These are phyloP conservation scores for Drosophila tropicalis DNA, from an alignment of 1,140 invertebrate species.

Conservation along the genomic window DNA sequence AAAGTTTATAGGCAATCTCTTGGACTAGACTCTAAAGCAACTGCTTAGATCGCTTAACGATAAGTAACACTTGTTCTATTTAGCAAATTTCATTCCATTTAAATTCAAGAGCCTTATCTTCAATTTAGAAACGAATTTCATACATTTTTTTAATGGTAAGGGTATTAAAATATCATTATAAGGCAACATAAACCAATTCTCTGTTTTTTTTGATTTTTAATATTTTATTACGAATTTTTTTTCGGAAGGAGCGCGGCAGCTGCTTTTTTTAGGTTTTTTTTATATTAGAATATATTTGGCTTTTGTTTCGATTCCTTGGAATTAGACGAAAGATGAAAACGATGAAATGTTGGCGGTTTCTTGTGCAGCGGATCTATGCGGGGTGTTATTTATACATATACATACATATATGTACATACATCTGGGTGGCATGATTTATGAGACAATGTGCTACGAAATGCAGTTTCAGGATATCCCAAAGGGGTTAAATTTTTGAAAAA, in stretches of 20 bases:
- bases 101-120: too few relatives aligned
- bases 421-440: slow-evolving; percentile 66
- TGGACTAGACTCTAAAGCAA: too few relatives aligned
- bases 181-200: not conserved
- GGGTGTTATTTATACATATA: slow-evolving; percentile 56
- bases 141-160: not conserved
- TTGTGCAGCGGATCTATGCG: slow-evolving; percentile 57
- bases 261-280: slow-evolving; percentile 16
- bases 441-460: slow-evolving; percentile 40
- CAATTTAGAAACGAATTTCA: too few relatives aligned
- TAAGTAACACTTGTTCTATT: too few relatives aligned
- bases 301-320: slow-evolving; percentile 70
- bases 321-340: slow-evolving; percentile 47
- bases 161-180: slow-evolving; percentile 2
- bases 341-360: slow-evolving; percentile 48
- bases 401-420: too few relatives aligned
- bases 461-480: slow-evolving; percentile 31
- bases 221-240: slow-evolving; percentile 56
- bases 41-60: too few relatives aligned
- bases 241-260: slow-evolving; percentile 40
- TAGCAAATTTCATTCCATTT: too few relatives aligned
- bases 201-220: slow-evolving; percentile 19
- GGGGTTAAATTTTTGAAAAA: too few relatives aligned
- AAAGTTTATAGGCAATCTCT: too few relatives aligned
- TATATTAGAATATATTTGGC: slow-evolving; percentile 21